Conservation (phyloP, 2,888 invertebrate species). For the Boloria euphrosyne region DNA sequence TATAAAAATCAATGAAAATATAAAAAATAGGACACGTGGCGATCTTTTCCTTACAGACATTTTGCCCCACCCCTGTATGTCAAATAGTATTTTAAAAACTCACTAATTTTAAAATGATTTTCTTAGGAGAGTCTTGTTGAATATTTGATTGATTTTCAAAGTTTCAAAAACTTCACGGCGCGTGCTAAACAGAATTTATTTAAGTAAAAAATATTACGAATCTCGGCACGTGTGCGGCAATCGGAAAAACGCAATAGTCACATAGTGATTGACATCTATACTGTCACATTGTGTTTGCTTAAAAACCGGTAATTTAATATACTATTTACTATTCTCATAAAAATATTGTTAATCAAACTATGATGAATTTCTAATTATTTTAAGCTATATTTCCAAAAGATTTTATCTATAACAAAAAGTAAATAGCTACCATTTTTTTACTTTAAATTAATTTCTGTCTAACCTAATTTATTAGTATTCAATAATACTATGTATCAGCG, state of each 20-base stretch:
- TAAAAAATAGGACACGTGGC: slow-evolving; percentile 78
- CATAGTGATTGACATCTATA: slow-evolving; percentile 39
- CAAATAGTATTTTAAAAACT: slow-evolving; percentile 65
- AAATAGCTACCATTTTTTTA: no score
- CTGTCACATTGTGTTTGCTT: slow-evolving; percentile 14
- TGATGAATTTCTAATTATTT: no score
- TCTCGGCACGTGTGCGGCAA: slow-evolving; percentile 80
- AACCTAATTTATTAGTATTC: no score
- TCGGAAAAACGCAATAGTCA: slow-evolving; percentile 71
- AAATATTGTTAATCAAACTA: no score
- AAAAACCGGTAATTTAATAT: slow-evolving; percentile 34
- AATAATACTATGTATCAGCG: no score
- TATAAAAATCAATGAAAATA: slow-evolving; percentile 52
- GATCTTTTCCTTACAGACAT: slow-evolving; percentile 66
- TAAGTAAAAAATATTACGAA: slow-evolving; percentile 77
- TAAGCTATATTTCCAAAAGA: background rate
- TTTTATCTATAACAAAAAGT: no score
- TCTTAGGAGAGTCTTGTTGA: slow-evolving; percentile 54
- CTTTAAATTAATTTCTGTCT: no score
- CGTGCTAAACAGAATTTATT: slow-evolving; percentile 68
- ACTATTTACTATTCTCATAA: background rate
- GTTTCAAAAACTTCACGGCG: slow-evolving; percentile 52
- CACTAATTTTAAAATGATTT: slow-evolving; percentile 56
- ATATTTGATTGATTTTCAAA: slow-evolving; percentile 49
- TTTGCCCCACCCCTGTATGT: slow-evolving; percentile 77